A percentile compares a stretch with the other conserved stretches of the same genome.
Conservation (phyloP, 1,140 invertebrate genomes). For the Lutraria rhynchaena region DNA sequence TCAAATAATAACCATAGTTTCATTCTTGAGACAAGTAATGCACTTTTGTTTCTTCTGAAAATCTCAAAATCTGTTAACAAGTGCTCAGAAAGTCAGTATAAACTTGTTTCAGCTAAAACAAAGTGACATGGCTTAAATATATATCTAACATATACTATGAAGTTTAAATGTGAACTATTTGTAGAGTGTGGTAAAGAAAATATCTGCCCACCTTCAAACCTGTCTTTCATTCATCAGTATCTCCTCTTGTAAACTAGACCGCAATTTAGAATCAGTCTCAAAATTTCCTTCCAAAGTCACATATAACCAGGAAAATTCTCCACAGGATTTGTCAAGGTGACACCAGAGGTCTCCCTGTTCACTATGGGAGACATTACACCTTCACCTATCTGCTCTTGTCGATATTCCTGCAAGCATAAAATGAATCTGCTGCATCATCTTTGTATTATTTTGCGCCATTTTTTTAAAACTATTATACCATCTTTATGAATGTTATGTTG, state of each 20-base stretch:
- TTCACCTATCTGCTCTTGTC: conserved; percentile 53
- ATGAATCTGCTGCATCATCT: too few species aligned
- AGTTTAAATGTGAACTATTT: too few species aligned
- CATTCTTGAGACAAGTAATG: too few species aligned
- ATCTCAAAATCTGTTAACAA: background rate
- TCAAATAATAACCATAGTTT: too few species aligned
- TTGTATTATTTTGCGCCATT: too few species aligned
- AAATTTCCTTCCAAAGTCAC: conserved; percentile 87
- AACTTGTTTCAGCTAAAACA: too few species aligned
- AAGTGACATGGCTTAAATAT: too few species aligned
- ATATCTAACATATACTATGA: too few species aligned
- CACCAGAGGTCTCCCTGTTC: conserved; percentile 81
- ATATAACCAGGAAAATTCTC: conserved; percentile 88
- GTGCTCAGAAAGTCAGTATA: background rate
- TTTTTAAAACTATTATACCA: too few species aligned
- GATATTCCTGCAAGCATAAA: conserved; percentile 50
- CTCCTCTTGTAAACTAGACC: conserved; percentile 87
- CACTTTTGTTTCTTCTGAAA: too few species aligned
- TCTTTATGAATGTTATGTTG: too few species aligned
- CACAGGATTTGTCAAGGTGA: conserved; percentile 81
- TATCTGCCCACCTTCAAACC: conserved; percentile 85
- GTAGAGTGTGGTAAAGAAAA: too few species aligned
- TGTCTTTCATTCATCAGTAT: conserved; percentile 83
- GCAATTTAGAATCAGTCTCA: conserved; percentile 87
- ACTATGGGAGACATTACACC: conserved; percentile 74